phyloP scores from a whole-genome alignment of 1,140 invertebrate genomes.

The Drosophila albomicans region DNA sequence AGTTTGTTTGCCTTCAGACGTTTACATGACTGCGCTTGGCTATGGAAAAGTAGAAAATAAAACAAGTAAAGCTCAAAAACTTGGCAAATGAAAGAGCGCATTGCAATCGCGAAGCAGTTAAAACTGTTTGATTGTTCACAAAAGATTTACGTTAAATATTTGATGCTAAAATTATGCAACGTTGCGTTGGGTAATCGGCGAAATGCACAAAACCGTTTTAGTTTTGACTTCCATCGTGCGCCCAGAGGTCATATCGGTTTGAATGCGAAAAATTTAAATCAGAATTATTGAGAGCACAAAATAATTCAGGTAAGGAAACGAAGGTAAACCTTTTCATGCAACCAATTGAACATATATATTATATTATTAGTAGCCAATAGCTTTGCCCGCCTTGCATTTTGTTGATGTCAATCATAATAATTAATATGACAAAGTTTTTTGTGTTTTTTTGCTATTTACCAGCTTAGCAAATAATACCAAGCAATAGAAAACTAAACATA shows the following conservation, averaged over 20 bases:
- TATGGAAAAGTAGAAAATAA: slow-evolving; percentile 26
- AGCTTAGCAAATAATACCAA: too few relatives aligned
- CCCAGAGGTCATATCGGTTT: slow-evolving; percentile 28
- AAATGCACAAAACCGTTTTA: slow-evolving; percentile 67
- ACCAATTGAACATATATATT: too few relatives aligned
- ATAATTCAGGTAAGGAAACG: too few relatives aligned
- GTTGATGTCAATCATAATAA: too few relatives aligned
- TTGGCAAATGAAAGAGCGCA: slow-evolving; percentile 19
- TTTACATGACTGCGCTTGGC: slow-evolving; percentile 51
- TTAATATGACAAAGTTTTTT: too few relatives aligned
- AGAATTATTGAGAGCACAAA: slow-evolving; percentile 2
- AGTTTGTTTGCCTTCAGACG: slow-evolving; percentile 74
- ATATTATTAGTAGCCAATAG: too few relatives aligned
- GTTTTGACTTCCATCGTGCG: slow-evolving; percentile 25
- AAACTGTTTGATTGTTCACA: slow-evolving; percentile 72
- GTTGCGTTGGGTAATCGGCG: slow-evolving; percentile 72
- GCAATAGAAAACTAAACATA: too few relatives aligned
- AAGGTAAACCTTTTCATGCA: background rate
- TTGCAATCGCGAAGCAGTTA: slow-evolving; percentile 19
- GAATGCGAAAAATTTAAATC: background rate
- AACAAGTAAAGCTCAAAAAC: slow-evolving; percentile 30
- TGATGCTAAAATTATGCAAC: slow-evolving; percentile 79
- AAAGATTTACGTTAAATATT: slow-evolving; percentile 80
- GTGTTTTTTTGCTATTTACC: too few relatives aligned
- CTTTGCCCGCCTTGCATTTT: too few relatives aligned